phyloP scores from a whole-genome alignment of 2,888 invertebrate species.

The Drosophila dives region DNA sequence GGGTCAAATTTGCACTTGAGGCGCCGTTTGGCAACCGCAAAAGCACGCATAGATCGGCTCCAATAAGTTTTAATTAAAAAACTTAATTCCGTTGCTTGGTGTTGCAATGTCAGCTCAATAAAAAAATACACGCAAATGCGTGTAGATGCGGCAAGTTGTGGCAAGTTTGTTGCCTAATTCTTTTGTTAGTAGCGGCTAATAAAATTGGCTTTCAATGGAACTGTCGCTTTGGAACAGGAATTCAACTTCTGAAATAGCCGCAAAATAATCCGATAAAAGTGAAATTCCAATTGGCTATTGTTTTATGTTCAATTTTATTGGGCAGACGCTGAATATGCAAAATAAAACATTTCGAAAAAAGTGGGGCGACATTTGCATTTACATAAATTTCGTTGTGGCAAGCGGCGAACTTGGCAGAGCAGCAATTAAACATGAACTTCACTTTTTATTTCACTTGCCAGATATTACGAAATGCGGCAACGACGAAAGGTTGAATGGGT shows the following conservation, averaged over 20 bases:
- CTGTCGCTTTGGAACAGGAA: neutral
- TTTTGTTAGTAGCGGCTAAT: slow-evolving; percentile 48
- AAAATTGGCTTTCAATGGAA: slow-evolving; percentile 13
- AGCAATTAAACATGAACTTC: slow-evolving; percentile 82
- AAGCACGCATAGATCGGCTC: slow-evolving; percentile 38
- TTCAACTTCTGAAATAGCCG: slow-evolving; percentile 1
- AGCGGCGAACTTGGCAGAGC: slow-evolving; percentile 54
- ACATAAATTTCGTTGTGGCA: slow-evolving; percentile 69
- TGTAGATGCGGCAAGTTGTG: slow-evolving; percentile 25
- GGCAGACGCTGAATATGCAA: slow-evolving; percentile 36
- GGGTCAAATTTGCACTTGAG: slow-evolving; percentile 63
- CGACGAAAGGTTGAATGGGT: slow-evolving; percentile 36
- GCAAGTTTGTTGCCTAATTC: slow-evolving; percentile 67
- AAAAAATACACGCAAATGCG: slow-evolving; percentile 50
- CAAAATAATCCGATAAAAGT: neutral
- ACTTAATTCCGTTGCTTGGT: slow-evolving; percentile 60
- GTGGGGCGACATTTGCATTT: slow-evolving; percentile 53
- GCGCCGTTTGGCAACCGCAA: slow-evolving; percentile 11
- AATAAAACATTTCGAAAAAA: slow-evolving; percentile 23
- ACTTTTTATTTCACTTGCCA: slow-evolving; percentile 61
- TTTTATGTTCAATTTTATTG: slow-evolving; percentile 59
- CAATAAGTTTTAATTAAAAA: slow-evolving; percentile 73
- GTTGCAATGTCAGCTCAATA: slow-evolving; percentile 61
- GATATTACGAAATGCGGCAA: slow-evolving; percentile 70
- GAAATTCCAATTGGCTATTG: slow-evolving; percentile 19